Evolutionary conservation across 2,888 invertebrate species (phyloP), one percentile per base, ranked within the genome.

Genomic region (Sylvicola cinctus): DNA sequence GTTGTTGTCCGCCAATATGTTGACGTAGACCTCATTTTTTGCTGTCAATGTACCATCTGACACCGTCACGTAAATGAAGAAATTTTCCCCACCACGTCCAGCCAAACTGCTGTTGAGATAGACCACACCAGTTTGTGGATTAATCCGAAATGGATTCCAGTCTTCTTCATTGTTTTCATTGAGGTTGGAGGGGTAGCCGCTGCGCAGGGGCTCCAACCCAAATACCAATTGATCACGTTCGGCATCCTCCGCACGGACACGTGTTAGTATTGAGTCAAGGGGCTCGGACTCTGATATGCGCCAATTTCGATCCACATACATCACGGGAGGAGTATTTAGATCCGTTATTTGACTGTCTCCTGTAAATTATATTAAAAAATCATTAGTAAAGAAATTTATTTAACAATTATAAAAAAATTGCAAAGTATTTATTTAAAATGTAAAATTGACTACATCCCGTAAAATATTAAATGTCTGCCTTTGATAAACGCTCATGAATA

Each of bases 251-350:
- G 72, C 72, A 39, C 65, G 66, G 7, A 74, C 79, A 42, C 69
- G 66, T 16, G 74, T 70, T 34, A 84, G 74, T 32, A 74, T 62
- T 16, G 69, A 65, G 11, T 81, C 83, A n/a, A 80, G 62, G 0
- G 66, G 64, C 45, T 79, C 78, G 3, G 68, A 62, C 42, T 81
- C 74, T 39, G 65, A 63, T 37, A 83, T 70, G 34, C 66, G 63
- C 84, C 85, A 84, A 50, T 77, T 74, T 28, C 81, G 63, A 14
- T 73, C 68, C 20, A 80, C 63, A 45, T 66, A 66, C 47, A 79
- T 65, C 32, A 73, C 65, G 1, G 79, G 74, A 1, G 79, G 78
- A 29, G 55, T 51, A 41, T 57, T 57, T 10, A 36, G 33, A 23
- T 29, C 37, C 31, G 39, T 34, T 36, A 41, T 37, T 38, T 44